Evolutionary conservation across 2,113 vertebrate species (phyloP).

Genomic region (Poeciliopsis turrubarensis): DNA sequence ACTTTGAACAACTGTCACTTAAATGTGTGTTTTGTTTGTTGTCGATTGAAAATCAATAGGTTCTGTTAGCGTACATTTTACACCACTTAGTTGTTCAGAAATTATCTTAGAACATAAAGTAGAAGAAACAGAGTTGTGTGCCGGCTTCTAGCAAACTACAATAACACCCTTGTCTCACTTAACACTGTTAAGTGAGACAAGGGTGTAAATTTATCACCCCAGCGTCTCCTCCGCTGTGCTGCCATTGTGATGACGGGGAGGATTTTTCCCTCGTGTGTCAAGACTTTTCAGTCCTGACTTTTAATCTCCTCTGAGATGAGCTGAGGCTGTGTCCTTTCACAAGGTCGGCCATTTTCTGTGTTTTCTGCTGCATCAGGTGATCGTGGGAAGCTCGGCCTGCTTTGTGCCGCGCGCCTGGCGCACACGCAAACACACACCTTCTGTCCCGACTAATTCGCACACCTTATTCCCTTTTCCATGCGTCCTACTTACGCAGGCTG

Average conservation of each 20-base stretch:
- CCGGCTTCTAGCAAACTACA: too few species aligned
- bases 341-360: conserved; percentile 58
- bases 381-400: conserved; percentile 35
- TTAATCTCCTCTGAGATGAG: conserved; percentile 47
- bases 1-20: too few species aligned
- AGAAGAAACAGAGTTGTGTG: too few species aligned
- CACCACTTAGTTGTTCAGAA: too few species aligned
- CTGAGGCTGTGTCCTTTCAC: conserved; percentile 40
- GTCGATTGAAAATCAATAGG: too few species aligned
- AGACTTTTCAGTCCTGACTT: conserved; percentile 17
- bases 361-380: conserved; percentile 69
- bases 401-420: conserved; percentile 18
- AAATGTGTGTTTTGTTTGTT: too few species aligned
- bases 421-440: conserved; percentile 22
- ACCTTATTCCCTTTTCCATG: conserved; percentile 2
- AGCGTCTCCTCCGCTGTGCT: background rate
- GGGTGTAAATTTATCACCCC: too few species aligned
- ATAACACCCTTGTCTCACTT: too few species aligned
- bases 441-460: conserved; percentile 13
- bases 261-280: too few species aligned
- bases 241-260: background rate
- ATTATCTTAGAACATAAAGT: too few species aligned
- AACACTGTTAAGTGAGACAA: too few species aligned
- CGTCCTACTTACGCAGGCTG: background rate
- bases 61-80: too few species aligned